phyloP scores from a whole-genome alignment of 2,888 invertebrate species.

The Stenolophus ochropezus region DNA sequence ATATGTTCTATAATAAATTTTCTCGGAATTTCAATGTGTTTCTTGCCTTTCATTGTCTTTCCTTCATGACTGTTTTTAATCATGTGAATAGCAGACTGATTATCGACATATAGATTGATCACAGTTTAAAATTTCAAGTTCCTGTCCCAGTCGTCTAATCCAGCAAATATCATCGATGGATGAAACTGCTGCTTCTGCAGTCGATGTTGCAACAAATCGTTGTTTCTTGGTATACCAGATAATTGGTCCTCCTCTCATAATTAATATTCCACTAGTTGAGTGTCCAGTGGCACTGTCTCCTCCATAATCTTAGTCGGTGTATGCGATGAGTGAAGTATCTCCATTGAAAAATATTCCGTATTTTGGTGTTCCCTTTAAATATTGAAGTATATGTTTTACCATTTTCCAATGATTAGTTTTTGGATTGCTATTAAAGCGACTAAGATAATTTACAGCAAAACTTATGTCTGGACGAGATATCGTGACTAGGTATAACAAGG shows the following conservation, averaged over 20 bases:
- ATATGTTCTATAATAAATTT: constrained; percentile 66
- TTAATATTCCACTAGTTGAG: constrained; percentile 65
- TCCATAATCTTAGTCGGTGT: constrained; percentile 63
- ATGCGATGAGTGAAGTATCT: constrained; percentile 59
- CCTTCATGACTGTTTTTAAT: constrained; percentile 65
- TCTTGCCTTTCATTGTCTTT: constrained; percentile 66
- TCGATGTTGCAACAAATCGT: too few species aligned
- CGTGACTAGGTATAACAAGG: constrained; percentile 59
- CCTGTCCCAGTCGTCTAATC: background rate
- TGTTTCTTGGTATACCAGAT: constrained; percentile 63
- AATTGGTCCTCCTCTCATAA: constrained; percentile 65
- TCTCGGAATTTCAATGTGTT: constrained; percentile 66
- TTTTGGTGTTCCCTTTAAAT: constrained; percentile 63
- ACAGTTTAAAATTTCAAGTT: too few species aligned
- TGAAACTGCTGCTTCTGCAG: too few species aligned
- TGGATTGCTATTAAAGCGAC: constrained; percentile 61
- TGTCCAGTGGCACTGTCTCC: constrained; percentile 61
- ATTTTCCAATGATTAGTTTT: constrained; percentile 61
- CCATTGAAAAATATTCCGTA: constrained; percentile 65
- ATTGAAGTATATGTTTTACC: constrained; percentile 63
- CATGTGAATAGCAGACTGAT: constrained; percentile 66
- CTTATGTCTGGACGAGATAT: constrained; percentile 66
- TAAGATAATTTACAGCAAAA: constrained; percentile 65
- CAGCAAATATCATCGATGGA: too few species aligned
- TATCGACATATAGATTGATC: constrained; percentile 64